Evolutionary conservation across 2,888 invertebrate species (phyloP).

Genomic region (Hecatera dysodea): DNA sequence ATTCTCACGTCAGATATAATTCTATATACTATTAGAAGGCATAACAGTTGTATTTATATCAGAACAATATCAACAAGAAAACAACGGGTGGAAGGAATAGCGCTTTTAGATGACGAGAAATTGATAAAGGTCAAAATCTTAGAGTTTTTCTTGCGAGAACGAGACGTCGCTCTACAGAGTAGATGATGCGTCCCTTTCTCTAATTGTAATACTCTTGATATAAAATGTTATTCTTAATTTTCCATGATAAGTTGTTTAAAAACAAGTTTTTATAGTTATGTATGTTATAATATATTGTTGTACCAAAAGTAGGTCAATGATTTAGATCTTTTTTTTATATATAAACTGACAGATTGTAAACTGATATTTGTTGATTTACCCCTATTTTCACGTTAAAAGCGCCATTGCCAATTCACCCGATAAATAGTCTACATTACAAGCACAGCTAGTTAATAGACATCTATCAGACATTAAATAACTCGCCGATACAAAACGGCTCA

Average conservation of each 20-base stretch:
- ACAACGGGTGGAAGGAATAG: conserved; percentile 65
- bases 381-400: conserved; percentile 8
- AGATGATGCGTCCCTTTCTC: conserved; percentile 17
- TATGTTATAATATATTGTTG: no score
- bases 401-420: conserved; percentile 60
- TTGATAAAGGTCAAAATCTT: conserved; percentile 16
- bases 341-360: no score
- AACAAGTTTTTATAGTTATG: no score
- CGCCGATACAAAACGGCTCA: conserved; percentile 83
- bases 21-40: conserved; percentile 77
- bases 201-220: conserved; percentile 19
- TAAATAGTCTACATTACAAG: conserved; percentile 78
- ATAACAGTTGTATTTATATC: conserved; percentile 80
- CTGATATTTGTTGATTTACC: neutral
- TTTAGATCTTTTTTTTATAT: no score
- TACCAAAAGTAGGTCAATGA: neutral
- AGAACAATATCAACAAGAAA: conserved; percentile 83
- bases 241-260: no score
- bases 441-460: conserved; percentile 82
- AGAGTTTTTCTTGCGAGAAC: conserved; percentile 41
- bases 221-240: neutral
- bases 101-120: conserved; percentile 34
- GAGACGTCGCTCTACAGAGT: conserved; percentile 11
- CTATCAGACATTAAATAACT: conserved; percentile 82
- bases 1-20: conserved; percentile 68